phyloP scores from a whole-genome alignment of 2,888 invertebrate species.

The Oligia strigilis region DNA sequence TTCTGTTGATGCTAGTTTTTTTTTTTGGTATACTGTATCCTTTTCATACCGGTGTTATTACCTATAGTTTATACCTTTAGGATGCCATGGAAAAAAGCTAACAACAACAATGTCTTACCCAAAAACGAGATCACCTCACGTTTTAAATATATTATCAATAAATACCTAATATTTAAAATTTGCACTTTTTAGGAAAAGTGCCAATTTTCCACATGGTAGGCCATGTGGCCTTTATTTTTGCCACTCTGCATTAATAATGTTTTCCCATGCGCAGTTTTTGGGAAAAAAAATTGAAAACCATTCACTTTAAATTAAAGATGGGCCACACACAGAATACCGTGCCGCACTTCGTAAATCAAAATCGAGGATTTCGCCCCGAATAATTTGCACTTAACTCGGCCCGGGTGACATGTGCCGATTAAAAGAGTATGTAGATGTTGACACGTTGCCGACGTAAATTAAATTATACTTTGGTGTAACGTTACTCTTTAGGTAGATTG shows the following conservation, averaged over 20 bases:
- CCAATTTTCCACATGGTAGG: too few relatives aligned
- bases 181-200: too few relatives aligned
- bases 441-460: constrained; percentile 51
- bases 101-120: background rate
- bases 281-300: background rate
- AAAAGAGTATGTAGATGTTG: constrained; percentile 61
- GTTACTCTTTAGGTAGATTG: constrained; percentile 22
- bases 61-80: background rate
- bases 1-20: background rate
- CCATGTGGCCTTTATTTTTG: too few relatives aligned
- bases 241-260: background rate
- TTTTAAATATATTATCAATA: background rate
- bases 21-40: background rate
- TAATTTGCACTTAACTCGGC: constrained; percentile 66
- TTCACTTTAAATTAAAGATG: background rate
- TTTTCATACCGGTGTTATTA: background rate
- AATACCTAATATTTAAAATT: background rate
- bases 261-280: background rate
- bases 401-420: constrained; percentile 56
- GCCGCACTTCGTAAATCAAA: constrained; percentile 43
- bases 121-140: background rate
- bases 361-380: constrained; percentile 40
- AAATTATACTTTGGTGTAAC: constrained; percentile 31
- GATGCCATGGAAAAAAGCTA: background rate
- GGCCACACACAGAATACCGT: constrained; percentile 25